Evolutionary conservation across 64 coral and sea anemone species (phyloP), one percentile per base, ranked within the genome.

Genomic region (Orbicella faveolata): DNA sequence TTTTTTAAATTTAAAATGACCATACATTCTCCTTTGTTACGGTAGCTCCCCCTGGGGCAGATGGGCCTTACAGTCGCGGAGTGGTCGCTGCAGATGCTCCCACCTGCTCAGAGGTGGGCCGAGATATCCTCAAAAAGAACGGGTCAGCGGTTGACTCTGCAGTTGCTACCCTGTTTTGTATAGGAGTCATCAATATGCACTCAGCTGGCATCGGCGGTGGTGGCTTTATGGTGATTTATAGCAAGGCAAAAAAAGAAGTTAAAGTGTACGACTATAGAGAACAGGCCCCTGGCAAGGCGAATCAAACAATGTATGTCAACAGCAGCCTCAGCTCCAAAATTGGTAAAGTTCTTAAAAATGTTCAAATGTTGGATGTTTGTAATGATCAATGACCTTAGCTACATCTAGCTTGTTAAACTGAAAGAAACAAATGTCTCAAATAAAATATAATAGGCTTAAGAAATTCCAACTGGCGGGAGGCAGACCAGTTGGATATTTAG

Each of bases 111-210:
- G 84, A 93, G 65, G 83, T 99, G 20, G 96, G 96, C 2, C 70
- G 90, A 8, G 94, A 95, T 51, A 93, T 99, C 25, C 79, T 99
- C 30, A 93, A 93, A 67, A 88, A 89, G 78, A 98, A 98, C 16
- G 96, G 96, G 8, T 93, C 90, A 15, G 96, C 96, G 15, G 94
- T 99, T 65, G 96, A 99, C 73, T 84, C 96, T 34, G 86, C 94
- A 18, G 69, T 99, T 30, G 94, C 96, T 13, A 75, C 81, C 16
- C 6, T 99, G 13, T 90, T 99, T 79, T 99, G 96, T 93, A 75
- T 99, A 62, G 96, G 96, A 11, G 53, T 99, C 66, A 80, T 95
- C 59, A 99, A 99, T 80, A 95, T 99, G 91, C 96, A 99, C 75
- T 99, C 96, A 0, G 73, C 96, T n/a, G 96, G 96, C 21, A 91